Percentiles rank a stretch among this genome's conserved stretches.
These are phyloP conservation scores for Anoplius nigerrimus DNA, from an alignment of 2,888 invertebrate species.

Conservation along the genomic window DNA sequence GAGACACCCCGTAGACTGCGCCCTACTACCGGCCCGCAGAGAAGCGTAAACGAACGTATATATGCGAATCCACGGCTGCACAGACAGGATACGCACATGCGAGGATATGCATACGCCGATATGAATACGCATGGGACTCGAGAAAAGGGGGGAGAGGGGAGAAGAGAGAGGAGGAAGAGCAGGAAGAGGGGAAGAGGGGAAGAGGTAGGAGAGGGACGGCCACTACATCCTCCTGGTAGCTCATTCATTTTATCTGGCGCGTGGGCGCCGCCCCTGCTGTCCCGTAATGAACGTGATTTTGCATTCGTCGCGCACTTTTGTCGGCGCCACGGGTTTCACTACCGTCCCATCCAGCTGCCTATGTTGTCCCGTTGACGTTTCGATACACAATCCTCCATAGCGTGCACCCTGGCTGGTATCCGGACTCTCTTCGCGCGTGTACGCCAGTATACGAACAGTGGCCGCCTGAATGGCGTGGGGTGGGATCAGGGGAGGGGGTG, in stretches of 20 bases:
- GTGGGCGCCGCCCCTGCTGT: slow-evolving; percentile 25
- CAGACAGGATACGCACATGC: too few species aligned
- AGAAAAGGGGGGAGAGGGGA: too few species aligned
- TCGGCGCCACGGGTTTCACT: not conserved
- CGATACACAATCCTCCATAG: too few species aligned
- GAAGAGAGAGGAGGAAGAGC: not conserved
- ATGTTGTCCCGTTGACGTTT: not conserved
- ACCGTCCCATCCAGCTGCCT: slow-evolving; percentile 17
- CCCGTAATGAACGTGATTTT: slow-evolving; percentile 35
- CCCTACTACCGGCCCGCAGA: not conserved
- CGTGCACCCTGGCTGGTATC: too few species aligned
- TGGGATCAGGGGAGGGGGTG: slow-evolving; percentile 7
- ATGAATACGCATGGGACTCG: not conserved
- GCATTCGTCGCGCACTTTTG: slow-evolving; percentile 5
- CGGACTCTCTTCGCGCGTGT: too few species aligned
- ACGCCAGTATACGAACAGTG: too few species aligned
- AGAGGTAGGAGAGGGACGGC: not conserved
- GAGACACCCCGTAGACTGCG: too few species aligned
- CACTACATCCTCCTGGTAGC: not conserved
- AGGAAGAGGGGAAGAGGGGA: too few species aligned
- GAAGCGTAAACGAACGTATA: not conserved
- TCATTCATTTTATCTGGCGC: slow-evolving; percentile 35
- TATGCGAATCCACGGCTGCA: too few species aligned
- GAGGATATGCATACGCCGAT: too few species aligned
- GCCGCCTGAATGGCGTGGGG: too few species aligned